phyloP scores from a whole-genome alignment of 2,888 invertebrate species.

The Drosophila affinis region DNA sequence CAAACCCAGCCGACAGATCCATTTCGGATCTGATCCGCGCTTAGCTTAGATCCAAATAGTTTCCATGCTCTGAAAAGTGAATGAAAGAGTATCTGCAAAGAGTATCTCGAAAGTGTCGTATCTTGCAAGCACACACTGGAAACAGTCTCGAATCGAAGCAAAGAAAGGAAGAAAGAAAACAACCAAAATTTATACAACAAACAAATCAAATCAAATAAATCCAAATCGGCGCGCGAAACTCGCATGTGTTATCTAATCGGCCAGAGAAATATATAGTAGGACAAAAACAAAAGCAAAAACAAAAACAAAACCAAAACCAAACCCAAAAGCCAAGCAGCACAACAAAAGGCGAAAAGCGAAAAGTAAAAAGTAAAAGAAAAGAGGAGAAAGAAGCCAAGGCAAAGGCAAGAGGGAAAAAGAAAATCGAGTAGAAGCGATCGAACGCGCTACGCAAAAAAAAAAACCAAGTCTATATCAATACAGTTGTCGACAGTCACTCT shows the following conservation, averaged over 20 bases:
- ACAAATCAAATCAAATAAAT: constrained; percentile 31
- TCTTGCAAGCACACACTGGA: not conserved
- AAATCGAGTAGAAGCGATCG: constrained; percentile 21
- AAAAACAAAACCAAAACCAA: constrained; percentile 40
- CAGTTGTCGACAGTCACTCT: not conserved
- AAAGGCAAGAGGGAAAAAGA: not conserved
- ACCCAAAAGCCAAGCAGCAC: constrained; percentile 25
- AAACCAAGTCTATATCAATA: constrained; percentile 31
- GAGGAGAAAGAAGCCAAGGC: constrained; percentile 6
- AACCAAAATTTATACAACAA: constrained; percentile 27
- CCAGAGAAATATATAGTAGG: constrained; percentile 27
- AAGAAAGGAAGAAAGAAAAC: constrained; percentile 26
- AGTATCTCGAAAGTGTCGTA: not conserved
- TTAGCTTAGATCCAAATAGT: not conserved
- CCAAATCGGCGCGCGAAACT: constrained; percentile 40
- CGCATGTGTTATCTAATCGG: constrained; percentile 79
- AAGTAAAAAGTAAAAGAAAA: constrained; percentile 23
- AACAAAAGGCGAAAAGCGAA: constrained; percentile 24
- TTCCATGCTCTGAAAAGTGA: not conserved
- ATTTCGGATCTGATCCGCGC: not conserved
- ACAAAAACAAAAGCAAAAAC: constrained; percentile 35
- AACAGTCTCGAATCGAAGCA: not conserved
- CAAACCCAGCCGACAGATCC: not conserved
- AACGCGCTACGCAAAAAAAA: constrained; percentile 19
- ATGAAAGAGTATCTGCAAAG: not conserved